A percentile compares a stretch with the other conserved stretches of the same genome.
phyloP scores from a whole-genome alignment of 1,140 invertebrate genomes.

The Megathymus violae region DNA sequence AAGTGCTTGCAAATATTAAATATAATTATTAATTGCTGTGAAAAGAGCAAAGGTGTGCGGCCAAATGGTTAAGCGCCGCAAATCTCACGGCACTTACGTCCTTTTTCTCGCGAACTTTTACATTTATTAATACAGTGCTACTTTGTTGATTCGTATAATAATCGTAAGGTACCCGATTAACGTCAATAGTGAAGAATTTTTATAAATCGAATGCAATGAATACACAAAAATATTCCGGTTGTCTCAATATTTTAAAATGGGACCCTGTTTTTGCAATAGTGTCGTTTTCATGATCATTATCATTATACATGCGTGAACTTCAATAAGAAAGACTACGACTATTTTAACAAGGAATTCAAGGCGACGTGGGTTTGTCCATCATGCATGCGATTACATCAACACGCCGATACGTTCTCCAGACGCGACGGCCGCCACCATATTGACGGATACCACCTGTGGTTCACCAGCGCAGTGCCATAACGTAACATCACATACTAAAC shows the following conservation, averaged over 20 bases:
- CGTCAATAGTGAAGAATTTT: too few relatives aligned
- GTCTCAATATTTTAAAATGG: slow-evolving; percentile 21
- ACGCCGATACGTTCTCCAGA: slow-evolving; percentile 1
- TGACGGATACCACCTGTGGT: too few relatives aligned
- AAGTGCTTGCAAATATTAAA: too few relatives aligned
- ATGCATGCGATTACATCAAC: slow-evolving; percentile 4
- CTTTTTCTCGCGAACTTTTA: too few relatives aligned
- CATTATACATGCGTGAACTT: slow-evolving; percentile 23
- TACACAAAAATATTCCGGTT: slow-evolving; percentile 26
- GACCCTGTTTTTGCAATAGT: not conserved
- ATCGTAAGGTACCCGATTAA: too few relatives aligned
- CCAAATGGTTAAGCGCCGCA: too few relatives aligned
- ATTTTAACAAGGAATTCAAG: slow-evolving; percentile 27
- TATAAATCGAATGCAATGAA: slow-evolving; percentile 1
- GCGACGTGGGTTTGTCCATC: slow-evolving; percentile 22
- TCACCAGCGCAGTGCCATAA: not conserved
- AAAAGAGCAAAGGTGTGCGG: too few relatives aligned
- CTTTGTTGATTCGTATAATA: too few relatives aligned
- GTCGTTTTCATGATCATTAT: slow-evolving; percentile 5
- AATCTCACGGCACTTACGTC: too few relatives aligned
- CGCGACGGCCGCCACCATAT: not conserved
- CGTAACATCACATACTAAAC: too few relatives aligned
- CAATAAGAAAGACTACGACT: slow-evolving; percentile 14
- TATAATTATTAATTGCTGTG: too few relatives aligned
- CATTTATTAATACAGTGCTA: too few relatives aligned